Conservation (phyloP, 2,113 vertebrate genomes). For the Arvicanthis niloticus region DNA sequence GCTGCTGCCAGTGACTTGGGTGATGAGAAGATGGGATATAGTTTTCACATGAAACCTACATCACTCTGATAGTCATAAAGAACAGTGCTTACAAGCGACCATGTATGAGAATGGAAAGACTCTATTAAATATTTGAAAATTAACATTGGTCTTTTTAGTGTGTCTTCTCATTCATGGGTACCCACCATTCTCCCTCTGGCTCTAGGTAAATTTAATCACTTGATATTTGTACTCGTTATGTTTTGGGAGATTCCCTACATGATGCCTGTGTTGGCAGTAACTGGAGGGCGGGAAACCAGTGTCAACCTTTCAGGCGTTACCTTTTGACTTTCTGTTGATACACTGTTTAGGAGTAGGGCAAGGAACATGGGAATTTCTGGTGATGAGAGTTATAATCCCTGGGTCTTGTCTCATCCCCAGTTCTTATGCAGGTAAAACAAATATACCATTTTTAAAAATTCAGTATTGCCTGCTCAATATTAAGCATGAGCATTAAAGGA, state of each 20-base stretch:
- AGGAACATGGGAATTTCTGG: background rate
- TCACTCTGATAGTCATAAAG: conserved; percentile 35
- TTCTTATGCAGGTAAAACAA: background rate
- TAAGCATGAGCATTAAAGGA: background rate
- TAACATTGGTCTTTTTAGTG: background rate
- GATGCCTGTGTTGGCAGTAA: background rate
- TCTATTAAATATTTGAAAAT: conserved; percentile 67
- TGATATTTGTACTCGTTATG: background rate
- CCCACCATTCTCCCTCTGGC: background rate
- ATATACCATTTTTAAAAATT: background rate
- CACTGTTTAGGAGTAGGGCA: conserved; percentile 3
- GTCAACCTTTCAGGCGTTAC: background rate
- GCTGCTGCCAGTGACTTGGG: background rate
- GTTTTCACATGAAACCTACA: background rate
- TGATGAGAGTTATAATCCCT: background rate
- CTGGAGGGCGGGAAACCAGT: background rate
- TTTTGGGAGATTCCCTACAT: background rate
- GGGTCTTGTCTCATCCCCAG: background rate
- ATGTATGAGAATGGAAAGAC: background rate
- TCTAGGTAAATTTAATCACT: background rate
- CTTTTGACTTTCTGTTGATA: background rate
- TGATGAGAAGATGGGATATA: background rate
- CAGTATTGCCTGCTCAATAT: background rate
- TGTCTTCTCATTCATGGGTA: background rate
- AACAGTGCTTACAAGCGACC: background rate